phyloP scores from a whole-genome alignment of 2,888 invertebrate genomes.

The Plebejus melissa region DNA sequence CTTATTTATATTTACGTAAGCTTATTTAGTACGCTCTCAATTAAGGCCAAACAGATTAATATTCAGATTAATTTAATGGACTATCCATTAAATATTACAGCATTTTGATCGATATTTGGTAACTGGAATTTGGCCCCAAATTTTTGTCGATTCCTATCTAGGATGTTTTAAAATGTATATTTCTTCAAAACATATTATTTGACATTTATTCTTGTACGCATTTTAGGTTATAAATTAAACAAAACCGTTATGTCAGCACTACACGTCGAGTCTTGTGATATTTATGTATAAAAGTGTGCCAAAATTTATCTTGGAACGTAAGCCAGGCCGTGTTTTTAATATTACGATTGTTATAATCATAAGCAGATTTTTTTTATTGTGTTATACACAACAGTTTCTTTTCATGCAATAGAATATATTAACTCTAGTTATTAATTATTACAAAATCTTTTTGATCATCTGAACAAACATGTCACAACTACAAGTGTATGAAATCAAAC shows the following conservation, averaged over 20 bases:
- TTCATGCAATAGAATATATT: no score
- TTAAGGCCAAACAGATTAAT: conserved; percentile 18
- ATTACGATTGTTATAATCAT: background rate
- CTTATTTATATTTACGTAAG: conserved; percentile 15
- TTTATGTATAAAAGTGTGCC: conserved; percentile 37
- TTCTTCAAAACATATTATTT: no score
- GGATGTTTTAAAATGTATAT: no score
- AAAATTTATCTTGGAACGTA: conserved; percentile 32
- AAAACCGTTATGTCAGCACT: conserved; percentile 24
- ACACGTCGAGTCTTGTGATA: conserved; percentile 27
- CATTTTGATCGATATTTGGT: background rate
- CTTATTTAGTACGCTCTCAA: conserved; percentile 7
- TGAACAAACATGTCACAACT: background rate
- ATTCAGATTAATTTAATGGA: conserved; percentile 1
- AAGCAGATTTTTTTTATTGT: background rate
- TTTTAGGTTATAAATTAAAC: conserved; percentile 8
- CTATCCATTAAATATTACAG: background rate
- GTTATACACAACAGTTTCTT: no score
- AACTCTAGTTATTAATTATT: no score
- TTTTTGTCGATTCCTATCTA: background rate
- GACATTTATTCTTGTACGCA: background rate
- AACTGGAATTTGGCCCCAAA: background rate
- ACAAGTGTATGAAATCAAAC: background rate
- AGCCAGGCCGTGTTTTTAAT: conserved; percentile 21
- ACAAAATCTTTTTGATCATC: background rate